Base-by-base conservation (phyloP, 2,888 invertebrate genomes). In the Pimpla rufipes region DNA sequence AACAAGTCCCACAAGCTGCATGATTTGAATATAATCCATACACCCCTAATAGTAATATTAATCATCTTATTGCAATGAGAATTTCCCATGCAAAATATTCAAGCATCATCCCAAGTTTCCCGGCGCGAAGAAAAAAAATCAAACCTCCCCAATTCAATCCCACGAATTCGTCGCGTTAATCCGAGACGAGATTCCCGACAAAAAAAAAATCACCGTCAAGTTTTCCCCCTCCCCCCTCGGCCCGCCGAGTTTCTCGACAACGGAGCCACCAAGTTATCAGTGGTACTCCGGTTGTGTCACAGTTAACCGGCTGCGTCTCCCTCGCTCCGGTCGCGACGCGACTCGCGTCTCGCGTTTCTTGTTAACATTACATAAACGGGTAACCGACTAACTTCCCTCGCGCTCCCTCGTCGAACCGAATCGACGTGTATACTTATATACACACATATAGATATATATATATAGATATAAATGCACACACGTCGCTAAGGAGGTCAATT, bases 401-500 rank as follows among this genome's bases (percentile, higher is more conserved):
- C 42, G 55, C 35, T 21, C 50, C 29, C 23, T 76, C 29, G 29
- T 29, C 29, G 29, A 29, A 29, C 5, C 29, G 29, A 29, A 29
- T 29, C 29, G 29, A 29, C 29, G 29, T 29, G 29, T 29, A 5
- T 29, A 64, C 52, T 47, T 64, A 42, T 40, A 52, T 52, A 52
- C 59, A n/a, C n/a, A n/a, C n/a, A n/a, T n/a, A n/a, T n/a, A n/a
- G n/a, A n/a, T n/a, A n/a, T 47, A 47, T 47, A 42, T 2, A 42
- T 42, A 42, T 13, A 42, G 1, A 8, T 42, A 42, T 42, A 42
- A 5, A 8, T 42, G 7, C 13, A 42, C 13, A 47, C n/a, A 68
- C 68, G 40, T 29, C 70, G 57, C 62, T 50, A 78, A 78, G 62
- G 77, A 78, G 68, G 77, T 78, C 68, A 78, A 78, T 78, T 78